phyloP scores from a whole-genome alignment of 2,888 invertebrate genomes.

The Brachylomia viminalis region DNA sequence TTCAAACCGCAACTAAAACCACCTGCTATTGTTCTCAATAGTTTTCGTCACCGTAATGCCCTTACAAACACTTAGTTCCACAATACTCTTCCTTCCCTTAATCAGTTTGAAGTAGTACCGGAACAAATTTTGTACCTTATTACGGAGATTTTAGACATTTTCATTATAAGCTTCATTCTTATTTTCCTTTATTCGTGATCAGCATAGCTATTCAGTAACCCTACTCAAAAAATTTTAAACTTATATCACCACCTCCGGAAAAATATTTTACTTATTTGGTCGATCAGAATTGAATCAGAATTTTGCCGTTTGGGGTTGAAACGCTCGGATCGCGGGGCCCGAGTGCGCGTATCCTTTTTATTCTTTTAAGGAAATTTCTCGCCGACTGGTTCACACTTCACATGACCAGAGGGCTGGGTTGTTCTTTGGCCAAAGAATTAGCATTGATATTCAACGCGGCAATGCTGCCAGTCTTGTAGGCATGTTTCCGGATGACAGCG shows the following conservation, averaged over 20 bases:
- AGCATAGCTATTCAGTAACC: too few species aligned
- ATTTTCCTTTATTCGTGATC: not conserved
- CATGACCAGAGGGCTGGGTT: too few species aligned
- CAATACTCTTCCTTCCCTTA: conserved; percentile 42
- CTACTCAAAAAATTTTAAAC: not conserved
- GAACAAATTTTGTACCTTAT: conserved; percentile 18
- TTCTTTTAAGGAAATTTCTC: too few species aligned
- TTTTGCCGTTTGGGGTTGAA: too few species aligned
- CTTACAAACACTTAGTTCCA: conserved; percentile 40
- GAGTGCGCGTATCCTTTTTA: too few species aligned
- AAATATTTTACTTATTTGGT: not conserved
- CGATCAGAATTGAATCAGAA: too few species aligned
- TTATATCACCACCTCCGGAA: not conserved
- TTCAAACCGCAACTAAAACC: conserved; percentile 23
- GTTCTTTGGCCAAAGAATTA: too few species aligned
- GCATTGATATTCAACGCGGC: too few species aligned
- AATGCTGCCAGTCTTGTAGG: too few species aligned
- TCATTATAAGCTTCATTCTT: not conserved
- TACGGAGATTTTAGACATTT: not conserved
- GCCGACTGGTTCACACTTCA: too few species aligned
- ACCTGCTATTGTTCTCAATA: conserved; percentile 35
- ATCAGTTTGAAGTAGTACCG: conserved; percentile 2
- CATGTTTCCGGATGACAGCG: too few species aligned
- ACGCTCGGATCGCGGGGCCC: too few species aligned
- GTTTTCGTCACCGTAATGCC: conserved; percentile 22